Evolutionary conservation across 2,113 vertebrate genomes (phyloP).

Genomic region (Uropsilus gracilis): DNA sequence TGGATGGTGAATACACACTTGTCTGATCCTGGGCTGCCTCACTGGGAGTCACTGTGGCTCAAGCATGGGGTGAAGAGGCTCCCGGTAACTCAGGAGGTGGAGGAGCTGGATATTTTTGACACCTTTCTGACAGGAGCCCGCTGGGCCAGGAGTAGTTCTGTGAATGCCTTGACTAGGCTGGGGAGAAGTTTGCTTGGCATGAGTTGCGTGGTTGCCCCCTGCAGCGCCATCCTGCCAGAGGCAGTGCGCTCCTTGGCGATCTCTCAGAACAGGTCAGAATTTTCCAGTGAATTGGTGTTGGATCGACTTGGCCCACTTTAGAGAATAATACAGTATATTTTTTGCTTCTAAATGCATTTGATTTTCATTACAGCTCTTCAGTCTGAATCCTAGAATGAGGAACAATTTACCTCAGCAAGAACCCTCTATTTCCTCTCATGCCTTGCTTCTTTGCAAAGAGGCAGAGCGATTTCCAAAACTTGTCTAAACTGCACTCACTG

Average conservation of each 20-base stretch:
- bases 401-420: constrained; percentile 71
- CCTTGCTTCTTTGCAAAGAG: constrained; percentile 62
- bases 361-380: constrained; percentile 65
- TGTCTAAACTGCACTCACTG: constrained; percentile 38
- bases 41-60: constrained; percentile 19
- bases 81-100: neutral
- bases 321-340: constrained; percentile 67
- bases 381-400: constrained; percentile 53
- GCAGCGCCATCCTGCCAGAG: neutral
- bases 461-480: constrained; percentile 55
- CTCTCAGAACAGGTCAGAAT: constrained; percentile 24
- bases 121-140: neutral
- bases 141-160: neutral
- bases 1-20: neutral
- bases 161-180: neutral
- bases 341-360: constrained; percentile 67
- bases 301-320: constrained; percentile 60
- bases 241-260: neutral
- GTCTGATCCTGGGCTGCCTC: neutral
- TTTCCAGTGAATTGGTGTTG: constrained; percentile 46
- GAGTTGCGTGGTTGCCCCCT: neutral
- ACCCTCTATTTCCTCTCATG: constrained; percentile 55
- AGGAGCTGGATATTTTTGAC: constrained; percentile 17
- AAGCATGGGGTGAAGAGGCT: neutral
- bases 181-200: neutral